Conservation (phyloP, 2,888 invertebrate species). For the Lottia scabra region DNA sequence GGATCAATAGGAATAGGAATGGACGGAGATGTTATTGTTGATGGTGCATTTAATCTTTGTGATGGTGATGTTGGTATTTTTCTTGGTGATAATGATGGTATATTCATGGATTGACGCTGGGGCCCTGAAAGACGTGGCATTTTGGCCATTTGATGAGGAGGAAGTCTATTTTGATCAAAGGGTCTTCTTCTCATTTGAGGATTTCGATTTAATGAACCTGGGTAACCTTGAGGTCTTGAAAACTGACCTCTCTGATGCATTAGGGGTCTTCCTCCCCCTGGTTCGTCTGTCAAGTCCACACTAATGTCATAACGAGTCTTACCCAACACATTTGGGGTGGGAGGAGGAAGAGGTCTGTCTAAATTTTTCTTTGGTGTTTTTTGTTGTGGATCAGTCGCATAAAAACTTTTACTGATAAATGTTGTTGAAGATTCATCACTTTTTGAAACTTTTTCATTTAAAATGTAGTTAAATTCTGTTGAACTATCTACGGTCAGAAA, state of each 20-base stretch:
- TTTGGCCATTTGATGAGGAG: slow-evolving; percentile 1
- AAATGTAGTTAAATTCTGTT: not conserved
- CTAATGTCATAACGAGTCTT: not conserved
- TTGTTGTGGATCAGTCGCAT: slow-evolving; percentile 3
- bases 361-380: slow-evolving; percentile 5
- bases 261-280: not conserved
- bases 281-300: not conserved
- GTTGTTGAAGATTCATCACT: slow-evolving; percentile 3
- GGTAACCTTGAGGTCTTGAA: not conserved
- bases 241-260: not conserved
- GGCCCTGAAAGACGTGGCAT: not conserved
- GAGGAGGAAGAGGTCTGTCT: slow-evolving; percentile 2
- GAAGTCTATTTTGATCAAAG: not conserved
- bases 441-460: not conserved
- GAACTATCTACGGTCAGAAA: not conserved
- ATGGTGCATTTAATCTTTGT: not conserved
- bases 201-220: not conserved
- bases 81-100: not conserved
- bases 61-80: not conserved
- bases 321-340: not conserved
- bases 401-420: slow-evolving; percentile 3
- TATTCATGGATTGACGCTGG: not conserved
- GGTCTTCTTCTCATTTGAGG: not conserved
- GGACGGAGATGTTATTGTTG: not conserved
- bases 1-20: not conserved